A percentile compares a stretch with the other conserved stretches of the same genome.
Evolutionary conservation across 2,797 vertebrate species (phyloP).

Genomic region (Yasuhikotakia modesta): DNA sequence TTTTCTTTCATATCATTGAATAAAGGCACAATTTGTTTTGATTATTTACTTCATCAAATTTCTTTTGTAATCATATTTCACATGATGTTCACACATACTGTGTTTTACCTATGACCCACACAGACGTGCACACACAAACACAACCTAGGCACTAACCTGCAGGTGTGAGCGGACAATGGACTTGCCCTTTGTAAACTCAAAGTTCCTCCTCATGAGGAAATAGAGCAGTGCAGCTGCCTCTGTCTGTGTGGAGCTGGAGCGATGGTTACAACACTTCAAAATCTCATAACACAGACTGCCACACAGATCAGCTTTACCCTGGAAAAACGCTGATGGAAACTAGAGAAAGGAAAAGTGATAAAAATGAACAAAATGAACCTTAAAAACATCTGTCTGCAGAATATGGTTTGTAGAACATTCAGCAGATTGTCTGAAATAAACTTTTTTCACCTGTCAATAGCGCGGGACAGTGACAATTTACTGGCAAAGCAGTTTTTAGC

Average conservation of each 20-base stretch:
- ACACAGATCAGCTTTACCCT: conserved; percentile 95
- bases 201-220: conserved; percentile 98
- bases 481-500: too few relatives aligned
- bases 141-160: conserved; percentile 81
- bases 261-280: conserved; percentile 97
- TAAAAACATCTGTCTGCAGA: too few relatives aligned
- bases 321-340: conserved; percentile 95
- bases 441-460: too few relatives aligned
- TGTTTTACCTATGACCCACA: too few relatives aligned
- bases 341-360: conserved; percentile 57
- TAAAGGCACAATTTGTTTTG: too few relatives aligned
- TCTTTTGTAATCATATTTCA: too few relatives aligned
- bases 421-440: too few relatives aligned
- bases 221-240: conserved; percentile 95
- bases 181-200: conserved; percentile 96
- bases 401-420: not conserved
- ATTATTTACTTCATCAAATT: too few relatives aligned
- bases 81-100: too few relatives aligned
- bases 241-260: conserved; percentile 92
- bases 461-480: too few relatives aligned
- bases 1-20: too few relatives aligned
- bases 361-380: not conserved
- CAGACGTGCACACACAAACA: not conserved
- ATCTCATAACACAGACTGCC: conserved; percentile 95
- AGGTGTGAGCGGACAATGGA: conserved; percentile 97